Evolutionary conservation across 2,888 invertebrate genomes (phyloP).

Genomic region (Clunio marinus): DNA sequence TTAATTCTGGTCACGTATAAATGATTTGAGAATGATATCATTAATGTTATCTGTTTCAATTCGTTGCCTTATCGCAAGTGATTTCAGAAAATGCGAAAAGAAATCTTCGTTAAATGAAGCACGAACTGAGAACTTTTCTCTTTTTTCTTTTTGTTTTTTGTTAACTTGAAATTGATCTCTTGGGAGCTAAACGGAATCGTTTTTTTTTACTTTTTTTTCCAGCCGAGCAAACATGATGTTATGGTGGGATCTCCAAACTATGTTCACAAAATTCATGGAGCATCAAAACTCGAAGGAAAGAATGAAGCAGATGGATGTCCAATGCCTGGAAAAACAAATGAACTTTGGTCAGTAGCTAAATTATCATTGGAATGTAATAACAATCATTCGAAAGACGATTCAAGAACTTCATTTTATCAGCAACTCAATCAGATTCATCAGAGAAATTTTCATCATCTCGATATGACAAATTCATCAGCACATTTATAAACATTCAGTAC

Average conservation of each 20-base stretch:
- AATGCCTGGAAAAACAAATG: not conserved
- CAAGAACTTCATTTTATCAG: conserved; percentile 20
- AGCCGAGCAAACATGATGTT: not conserved
- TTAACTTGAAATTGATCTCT: conserved; percentile 33
- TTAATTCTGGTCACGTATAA: conserved; percentile 34
- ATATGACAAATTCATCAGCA: not conserved
- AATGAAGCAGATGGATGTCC: not conserved
- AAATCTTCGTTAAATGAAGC: conserved; percentile 16
- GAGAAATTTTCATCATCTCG: conserved; percentile 14
- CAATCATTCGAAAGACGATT: conserved; percentile 13
- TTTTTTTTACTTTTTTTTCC: not conserved
- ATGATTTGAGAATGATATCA: conserved; percentile 34
- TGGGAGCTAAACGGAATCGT: not conserved
- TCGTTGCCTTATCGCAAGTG: not conserved
- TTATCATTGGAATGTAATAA: conserved; percentile 40
- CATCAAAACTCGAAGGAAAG: not conserved
- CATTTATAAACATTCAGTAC: conserved; percentile 8
- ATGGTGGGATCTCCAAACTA: conserved; percentile 11
- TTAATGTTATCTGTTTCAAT: conserved; percentile 34
- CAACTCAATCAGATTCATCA: conserved; percentile 20
- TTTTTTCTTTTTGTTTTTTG: conserved; percentile 22
- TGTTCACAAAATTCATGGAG: conserved; percentile 23
- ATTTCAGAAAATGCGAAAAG: not conserved
- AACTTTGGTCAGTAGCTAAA: conserved; percentile 40
- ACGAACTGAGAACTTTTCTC: conserved; percentile 10